These are phyloP conservation scores for Sciurus vulgaris DNA, from an alignment of 2,797 vertebrate genomes.

Conservation along the genomic window DNA sequence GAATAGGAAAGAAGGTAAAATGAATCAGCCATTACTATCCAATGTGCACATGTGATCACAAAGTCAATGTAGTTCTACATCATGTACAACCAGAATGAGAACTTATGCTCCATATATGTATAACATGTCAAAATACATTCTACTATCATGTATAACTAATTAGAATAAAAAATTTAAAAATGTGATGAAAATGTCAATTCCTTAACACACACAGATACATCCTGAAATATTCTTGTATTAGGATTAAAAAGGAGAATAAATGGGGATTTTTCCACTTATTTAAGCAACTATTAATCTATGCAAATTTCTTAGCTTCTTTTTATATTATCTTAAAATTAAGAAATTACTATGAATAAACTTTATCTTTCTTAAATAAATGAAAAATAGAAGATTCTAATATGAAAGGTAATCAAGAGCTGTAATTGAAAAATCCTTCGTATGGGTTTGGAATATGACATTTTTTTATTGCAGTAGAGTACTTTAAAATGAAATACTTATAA, in stretches of 20 bases:
- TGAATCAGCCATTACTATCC: too few relatives aligned
- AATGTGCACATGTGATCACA: too few relatives aligned
- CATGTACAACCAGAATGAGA: too few relatives aligned
- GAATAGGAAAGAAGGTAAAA: too few relatives aligned
- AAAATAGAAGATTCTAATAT: neutral
- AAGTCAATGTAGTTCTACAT: too few relatives aligned
- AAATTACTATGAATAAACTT: neutral
- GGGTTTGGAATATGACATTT: slow-evolving; percentile 3
- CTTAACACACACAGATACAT: neutral
- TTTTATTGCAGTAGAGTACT: neutral
- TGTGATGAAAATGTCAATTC: neutral
- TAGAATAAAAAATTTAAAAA: neutral
- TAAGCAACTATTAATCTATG: neutral
- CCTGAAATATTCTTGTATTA: neutral
- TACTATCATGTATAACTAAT: too few relatives aligned
- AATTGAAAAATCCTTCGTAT: neutral
- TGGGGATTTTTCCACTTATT: neutral
- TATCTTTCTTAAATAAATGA: neutral
- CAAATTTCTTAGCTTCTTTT: neutral
- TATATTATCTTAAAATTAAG: neutral
- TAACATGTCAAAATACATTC: too few relatives aligned
- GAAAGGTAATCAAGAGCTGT: neutral
- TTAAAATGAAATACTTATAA: slow-evolving; percentile 48
- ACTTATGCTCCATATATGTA: too few relatives aligned
- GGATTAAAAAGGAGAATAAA: neutral